Evolutionary conservation across 2,797 vertebrate species (phyloP).

Genomic region (Enteromius trimaculatus): DNA sequence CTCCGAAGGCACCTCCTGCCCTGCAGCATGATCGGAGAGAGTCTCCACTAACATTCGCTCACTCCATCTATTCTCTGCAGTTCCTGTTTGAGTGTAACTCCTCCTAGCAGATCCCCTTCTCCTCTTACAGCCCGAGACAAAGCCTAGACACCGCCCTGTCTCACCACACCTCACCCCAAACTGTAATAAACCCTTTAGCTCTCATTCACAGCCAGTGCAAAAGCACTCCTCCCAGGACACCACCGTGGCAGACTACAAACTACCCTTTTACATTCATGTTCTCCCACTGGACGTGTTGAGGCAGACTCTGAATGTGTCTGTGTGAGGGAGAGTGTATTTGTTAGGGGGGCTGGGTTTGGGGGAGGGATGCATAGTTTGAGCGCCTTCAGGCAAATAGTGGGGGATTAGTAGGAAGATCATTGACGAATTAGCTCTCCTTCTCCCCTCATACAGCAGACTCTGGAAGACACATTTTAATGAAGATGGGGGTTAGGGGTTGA

Average conservation of each 20-base stretch:
- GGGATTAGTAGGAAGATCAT: slow-evolving; percentile 82
- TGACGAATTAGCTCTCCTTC: slow-evolving; percentile 79
- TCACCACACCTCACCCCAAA: slow-evolving; percentile 79
- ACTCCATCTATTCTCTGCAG: slow-evolving; percentile 40
- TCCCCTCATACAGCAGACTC: slow-evolving; percentile 66
- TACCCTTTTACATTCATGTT: slow-evolving; percentile 75
- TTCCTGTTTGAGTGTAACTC: slow-evolving; percentile 51
- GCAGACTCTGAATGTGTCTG: slow-evolving; percentile 68
- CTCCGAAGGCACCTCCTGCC: slow-evolving; percentile 31
- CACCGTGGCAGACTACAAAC: slow-evolving; percentile 62
- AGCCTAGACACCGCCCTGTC: slow-evolving; percentile 76
- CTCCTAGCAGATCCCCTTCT: slow-evolving; percentile 58
- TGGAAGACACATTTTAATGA: slow-evolving; percentile 73
- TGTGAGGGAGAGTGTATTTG: slow-evolving; percentile 45
- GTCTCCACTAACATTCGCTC: slow-evolving; percentile 25
- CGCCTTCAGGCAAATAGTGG: slow-evolving; percentile 72
- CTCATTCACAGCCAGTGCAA: slow-evolving; percentile 64
- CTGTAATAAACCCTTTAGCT: slow-evolving; percentile 77
- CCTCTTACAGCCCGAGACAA: slow-evolving; percentile 72
- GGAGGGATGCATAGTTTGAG: slow-evolving; percentile 77
- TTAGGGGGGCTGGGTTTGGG: slow-evolving; percentile 65
- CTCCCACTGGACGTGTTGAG: slow-evolving; percentile 77
- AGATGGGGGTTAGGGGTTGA: slow-evolving; percentile 61
- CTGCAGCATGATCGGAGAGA: slow-evolving; percentile 53
- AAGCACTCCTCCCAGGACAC: slow-evolving; percentile 71